Percentiles rank a stretch among this genome's conserved stretches.
Conservation (phyloP, 2,113 vertebrate genomes). For the Antennarius striatus region DNA sequence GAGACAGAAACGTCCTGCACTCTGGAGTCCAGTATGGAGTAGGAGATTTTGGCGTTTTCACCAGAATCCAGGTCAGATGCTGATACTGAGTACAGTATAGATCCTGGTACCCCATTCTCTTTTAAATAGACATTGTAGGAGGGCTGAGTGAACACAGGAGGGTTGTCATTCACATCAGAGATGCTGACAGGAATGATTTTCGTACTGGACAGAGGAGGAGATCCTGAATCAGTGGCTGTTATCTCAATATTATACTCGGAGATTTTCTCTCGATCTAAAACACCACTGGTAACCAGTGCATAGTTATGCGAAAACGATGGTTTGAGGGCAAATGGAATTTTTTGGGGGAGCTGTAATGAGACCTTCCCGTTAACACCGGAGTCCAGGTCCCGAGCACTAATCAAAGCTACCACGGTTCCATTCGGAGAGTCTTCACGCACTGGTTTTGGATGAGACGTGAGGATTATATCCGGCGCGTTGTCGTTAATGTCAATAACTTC, state of each 20-base stretch:
- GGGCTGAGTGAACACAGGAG: constrained; percentile 79
- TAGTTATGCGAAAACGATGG: constrained; percentile 67
- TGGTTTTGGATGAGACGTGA: constrained; percentile 61
- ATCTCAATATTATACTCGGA: constrained; percentile 79
- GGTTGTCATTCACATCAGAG: constrained; percentile 89
- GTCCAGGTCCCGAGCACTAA: constrained; percentile 66
- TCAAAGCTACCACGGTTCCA: constrained; percentile 73
- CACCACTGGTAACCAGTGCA: constrained; percentile 46
- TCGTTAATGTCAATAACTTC: constrained; percentile 73
- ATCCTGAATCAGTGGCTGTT: constrained; percentile 82
- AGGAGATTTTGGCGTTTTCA: constrained; percentile 79
- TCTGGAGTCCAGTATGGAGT: constrained; percentile 80
- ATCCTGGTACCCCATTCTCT: constrained; percentile 84
- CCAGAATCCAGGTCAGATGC: constrained; percentile 85
- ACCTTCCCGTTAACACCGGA: constrained; percentile 67
- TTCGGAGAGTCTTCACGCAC: constrained; percentile 58
- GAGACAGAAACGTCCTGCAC: constrained; percentile 79
- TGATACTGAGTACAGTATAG: constrained; percentile 81
- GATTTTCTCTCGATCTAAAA: constrained; percentile 56
- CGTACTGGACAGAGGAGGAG: constrained; percentile 78
- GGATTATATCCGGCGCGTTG: constrained; percentile 71
- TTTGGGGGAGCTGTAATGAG: constrained; percentile 18
- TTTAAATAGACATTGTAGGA: constrained; percentile 83
- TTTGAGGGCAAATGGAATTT: constrained; percentile 55
- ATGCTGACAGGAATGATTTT: constrained; percentile 82